phyloP scores from a whole-genome alignment of 2,113 vertebrate genomes.

The Onychostoma macrolepis region DNA sequence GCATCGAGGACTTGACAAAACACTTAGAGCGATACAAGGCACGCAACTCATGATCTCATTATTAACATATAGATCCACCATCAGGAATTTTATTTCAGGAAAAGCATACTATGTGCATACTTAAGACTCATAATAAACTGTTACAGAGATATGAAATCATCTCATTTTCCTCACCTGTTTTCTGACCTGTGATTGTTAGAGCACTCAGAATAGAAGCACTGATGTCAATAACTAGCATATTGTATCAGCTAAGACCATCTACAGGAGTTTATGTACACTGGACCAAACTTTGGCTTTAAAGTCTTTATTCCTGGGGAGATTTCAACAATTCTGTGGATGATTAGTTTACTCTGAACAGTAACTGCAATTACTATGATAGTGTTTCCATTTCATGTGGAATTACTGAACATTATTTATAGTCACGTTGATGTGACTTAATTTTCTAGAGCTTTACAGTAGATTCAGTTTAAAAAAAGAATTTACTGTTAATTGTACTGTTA shows the following conservation, averaged over 20 bases:
- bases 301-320: background rate
- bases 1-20: slow-evolving; percentile 69
- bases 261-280: background rate
- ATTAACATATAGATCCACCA: background rate
- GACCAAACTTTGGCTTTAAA: background rate
- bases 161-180: background rate
- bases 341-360: background rate
- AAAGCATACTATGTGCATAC: background rate
- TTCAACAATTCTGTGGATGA: background rate
- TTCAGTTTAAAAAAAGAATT: too few relatives aligned
- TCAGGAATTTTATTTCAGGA: background rate
- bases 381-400: background rate
- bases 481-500: too few relatives aligned
- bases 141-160: background rate
- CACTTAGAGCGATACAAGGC: slow-evolving; percentile 67
- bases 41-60: slow-evolving; percentile 30
- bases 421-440: background rate
- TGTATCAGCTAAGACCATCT: background rate
- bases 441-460: too few relatives aligned
- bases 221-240: background rate
- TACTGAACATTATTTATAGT: too few relatives aligned
- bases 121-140: background rate
- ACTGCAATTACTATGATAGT: background rate
- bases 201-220: background rate
- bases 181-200: background rate